Evolutionary conservation across 2,797 vertebrate genomes (phyloP).

Genomic region (Vespertilio murinus): DNA sequence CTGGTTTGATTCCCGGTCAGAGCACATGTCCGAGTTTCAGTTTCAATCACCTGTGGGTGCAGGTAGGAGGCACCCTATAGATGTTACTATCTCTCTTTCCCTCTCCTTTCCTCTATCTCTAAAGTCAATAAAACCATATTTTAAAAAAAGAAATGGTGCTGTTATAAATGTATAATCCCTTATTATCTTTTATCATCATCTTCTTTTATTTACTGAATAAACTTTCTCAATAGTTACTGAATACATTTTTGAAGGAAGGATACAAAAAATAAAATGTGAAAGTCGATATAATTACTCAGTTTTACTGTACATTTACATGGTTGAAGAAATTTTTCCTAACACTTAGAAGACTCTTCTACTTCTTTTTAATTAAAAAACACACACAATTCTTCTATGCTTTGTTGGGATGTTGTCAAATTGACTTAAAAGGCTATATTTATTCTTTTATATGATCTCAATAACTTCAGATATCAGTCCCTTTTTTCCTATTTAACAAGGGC

Average conservation of each 20-base stretch:
- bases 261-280: background rate
- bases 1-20: too few species aligned
- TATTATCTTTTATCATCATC: background rate
- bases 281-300: background rate
- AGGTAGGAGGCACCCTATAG: too few species aligned
- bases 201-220: constrained; percentile 30
- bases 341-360: background rate
- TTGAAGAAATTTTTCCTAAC: background rate
- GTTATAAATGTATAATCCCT: constrained; percentile 18
- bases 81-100: too few species aligned
- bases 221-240: background rate
- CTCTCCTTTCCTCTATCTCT: too few species aligned
- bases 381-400: background rate
- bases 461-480: background rate
- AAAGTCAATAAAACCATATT: too few species aligned
- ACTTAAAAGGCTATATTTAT: constrained; percentile 22
- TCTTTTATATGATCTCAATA: background rate
- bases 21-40: too few species aligned
- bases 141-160: background rate
- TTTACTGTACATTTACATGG: background rate
- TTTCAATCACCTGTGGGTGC: too few species aligned
- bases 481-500: background rate
- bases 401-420: constrained; percentile 46
- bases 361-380: constrained; percentile 53
- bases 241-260: background rate